These are phyloP conservation scores for Opisthograptis luteolata DNA, from an alignment of 2,888 invertebrate species.

Conservation along the genomic window DNA sequence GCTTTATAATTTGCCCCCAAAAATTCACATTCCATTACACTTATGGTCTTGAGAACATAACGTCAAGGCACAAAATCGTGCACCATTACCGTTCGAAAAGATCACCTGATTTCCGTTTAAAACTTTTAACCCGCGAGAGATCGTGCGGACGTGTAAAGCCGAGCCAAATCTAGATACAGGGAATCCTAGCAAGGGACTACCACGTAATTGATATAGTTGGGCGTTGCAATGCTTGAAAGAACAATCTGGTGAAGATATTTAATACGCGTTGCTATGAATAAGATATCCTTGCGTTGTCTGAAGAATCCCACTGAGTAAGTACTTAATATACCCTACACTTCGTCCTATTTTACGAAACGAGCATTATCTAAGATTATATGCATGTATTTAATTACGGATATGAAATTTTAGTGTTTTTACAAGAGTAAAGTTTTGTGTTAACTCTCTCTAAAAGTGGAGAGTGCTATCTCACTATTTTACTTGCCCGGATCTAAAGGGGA, in stretches of 20 bases:
- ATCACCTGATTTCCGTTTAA: no score
- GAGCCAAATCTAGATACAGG: not conserved
- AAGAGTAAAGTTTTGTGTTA: constrained; percentile 21
- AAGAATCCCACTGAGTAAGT: constrained; percentile 25
- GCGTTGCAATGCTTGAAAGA: no score
- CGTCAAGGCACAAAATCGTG: no score
- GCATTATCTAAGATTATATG: constrained; percentile 21
- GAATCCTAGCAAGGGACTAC: not conserved
- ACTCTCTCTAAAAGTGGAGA: not conserved
- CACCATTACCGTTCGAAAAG: no score
- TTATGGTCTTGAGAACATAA: no score
- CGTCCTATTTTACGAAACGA: constrained; percentile 10
- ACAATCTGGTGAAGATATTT: no score
- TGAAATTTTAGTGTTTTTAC: constrained; percentile 13
- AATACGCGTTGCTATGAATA: not conserved
- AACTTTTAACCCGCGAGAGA: not conserved
- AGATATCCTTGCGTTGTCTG: constrained; percentile 15
- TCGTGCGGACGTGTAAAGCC: not conserved
- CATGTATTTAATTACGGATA: constrained; percentile 3
- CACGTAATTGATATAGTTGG: not conserved
- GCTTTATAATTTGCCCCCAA: no score
- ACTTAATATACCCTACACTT: constrained; percentile 9
- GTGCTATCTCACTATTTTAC: constrained; percentile 19
- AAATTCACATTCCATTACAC: no score
- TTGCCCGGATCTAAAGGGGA: constrained; percentile 28